Evolutionary conservation across 2,888 invertebrate genomes (phyloP).

Genomic region (Drosophila pegasa): DNA sequence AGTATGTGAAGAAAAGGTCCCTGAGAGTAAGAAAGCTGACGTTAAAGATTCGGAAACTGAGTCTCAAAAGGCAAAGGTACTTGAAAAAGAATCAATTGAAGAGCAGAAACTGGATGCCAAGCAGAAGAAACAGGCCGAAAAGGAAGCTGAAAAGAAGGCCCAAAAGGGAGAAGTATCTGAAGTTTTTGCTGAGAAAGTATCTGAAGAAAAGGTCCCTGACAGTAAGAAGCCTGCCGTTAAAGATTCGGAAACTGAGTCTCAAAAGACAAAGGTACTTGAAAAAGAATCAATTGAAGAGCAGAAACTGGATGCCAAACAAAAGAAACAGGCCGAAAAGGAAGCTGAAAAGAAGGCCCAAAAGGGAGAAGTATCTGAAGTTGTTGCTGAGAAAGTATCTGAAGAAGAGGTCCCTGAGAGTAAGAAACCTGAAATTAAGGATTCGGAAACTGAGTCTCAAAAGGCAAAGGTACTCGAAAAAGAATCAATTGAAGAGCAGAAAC

Average conservation of each 20-base stretch:
- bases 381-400: background rate
- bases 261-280: too few species aligned
- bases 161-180: constrained; percentile 6
- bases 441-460: constrained; percentile 2
- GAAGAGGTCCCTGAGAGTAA: too few species aligned
- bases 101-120: background rate
- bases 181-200: background rate
- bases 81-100: constrained; percentile 17
- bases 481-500: constrained; percentile 13
- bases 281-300: constrained; percentile 3
- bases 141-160: background rate
- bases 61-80: constrained; percentile 3
- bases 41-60: constrained; percentile 28
- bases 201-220: constrained; percentile 5
- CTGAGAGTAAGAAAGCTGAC: background rate
- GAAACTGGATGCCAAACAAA: constrained; percentile 2
- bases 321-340: background rate
- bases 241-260: background rate
- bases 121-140: background rate
- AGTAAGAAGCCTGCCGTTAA: background rate
- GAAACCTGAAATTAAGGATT: background rate
- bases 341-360: background rate
- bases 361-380: constrained; percentile 69
- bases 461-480: constrained; percentile 6
- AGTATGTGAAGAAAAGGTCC: background rate